Conservation (phyloP, 2,888 invertebrate genomes). For the Sesamia inferens region DNA sequence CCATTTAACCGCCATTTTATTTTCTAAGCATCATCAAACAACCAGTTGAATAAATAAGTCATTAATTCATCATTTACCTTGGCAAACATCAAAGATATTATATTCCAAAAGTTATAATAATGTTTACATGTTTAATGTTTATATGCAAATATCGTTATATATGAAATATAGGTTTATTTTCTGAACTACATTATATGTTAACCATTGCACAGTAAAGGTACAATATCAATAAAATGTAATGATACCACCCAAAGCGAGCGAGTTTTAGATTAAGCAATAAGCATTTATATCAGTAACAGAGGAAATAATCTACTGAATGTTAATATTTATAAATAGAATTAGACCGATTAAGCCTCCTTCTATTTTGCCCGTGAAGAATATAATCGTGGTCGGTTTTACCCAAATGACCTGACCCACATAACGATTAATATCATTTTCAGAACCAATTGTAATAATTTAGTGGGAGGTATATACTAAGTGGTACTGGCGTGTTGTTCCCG, state of each 20-base stretch:
- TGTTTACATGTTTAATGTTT: background rate
- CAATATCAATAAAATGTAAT: conserved; percentile 54
- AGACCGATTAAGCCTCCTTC: background rate
- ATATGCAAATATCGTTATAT: background rate
- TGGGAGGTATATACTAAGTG: too few species aligned
- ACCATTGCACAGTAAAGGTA: conserved; percentile 7
- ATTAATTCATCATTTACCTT: background rate
- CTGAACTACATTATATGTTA: conserved; percentile 20
- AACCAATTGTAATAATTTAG: background rate
- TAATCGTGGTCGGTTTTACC: background rate
- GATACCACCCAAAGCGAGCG: conserved; percentile 25
- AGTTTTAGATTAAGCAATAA: conserved; percentile 34
- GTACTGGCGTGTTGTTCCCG: background rate
- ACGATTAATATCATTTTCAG: background rate
- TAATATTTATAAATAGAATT: conserved; percentile 24
- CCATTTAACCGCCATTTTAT: background rate
- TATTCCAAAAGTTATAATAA: conserved; percentile 5
- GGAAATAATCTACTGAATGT: conserved; percentile 28
- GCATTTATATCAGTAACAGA: conserved; percentile 22
- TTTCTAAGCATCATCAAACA: background rate
- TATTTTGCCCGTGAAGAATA: background rate
- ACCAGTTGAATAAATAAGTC: background rate
- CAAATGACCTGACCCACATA: background rate
- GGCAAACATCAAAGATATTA: background rate
- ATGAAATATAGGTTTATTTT: conserved; percentile 23